These are phyloP conservation scores for Orientallactaga bullata DNA, from an alignment of 2,113 vertebrate genomes.

Conservation along the genomic window DNA sequence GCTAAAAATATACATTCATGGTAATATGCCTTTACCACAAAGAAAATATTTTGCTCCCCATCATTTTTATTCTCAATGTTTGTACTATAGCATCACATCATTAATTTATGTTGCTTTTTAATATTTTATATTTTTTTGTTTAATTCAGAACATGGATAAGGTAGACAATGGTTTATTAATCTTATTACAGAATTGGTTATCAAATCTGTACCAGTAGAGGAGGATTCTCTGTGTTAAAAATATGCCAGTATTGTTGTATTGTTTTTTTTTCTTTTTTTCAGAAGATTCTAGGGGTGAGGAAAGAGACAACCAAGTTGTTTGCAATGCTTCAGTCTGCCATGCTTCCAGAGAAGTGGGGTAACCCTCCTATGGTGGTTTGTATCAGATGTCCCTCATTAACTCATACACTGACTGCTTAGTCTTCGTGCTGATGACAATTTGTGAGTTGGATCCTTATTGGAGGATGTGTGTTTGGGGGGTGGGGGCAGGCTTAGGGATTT, in stretches of 20 bases:
- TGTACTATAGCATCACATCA: not conserved
- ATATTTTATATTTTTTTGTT: not conserved
- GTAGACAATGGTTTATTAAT: not conserved
- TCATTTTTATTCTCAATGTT: not conserved
- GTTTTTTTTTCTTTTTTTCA: not conserved
- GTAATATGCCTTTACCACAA: not conserved
- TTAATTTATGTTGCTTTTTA: too few relatives aligned
- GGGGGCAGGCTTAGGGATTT: too few relatives aligned
- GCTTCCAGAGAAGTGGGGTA: not conserved
- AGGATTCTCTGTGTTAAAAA: not conserved
- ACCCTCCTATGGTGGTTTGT: too few relatives aligned
- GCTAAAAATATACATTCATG: too few relatives aligned
- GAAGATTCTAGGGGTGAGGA: not conserved
- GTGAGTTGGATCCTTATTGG: too few relatives aligned
- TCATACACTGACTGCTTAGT: too few relatives aligned
- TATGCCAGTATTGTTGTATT: not conserved
- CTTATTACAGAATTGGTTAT: not conserved
- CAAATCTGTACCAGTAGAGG: not conserved
- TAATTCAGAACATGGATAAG: not conserved
- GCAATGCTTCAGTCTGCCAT: rapidly evolving
- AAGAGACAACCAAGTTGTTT: not conserved
- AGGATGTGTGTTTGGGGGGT: too few relatives aligned
- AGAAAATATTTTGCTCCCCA: not conserved
- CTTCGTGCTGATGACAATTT: too few relatives aligned
- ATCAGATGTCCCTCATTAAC: too few relatives aligned